Conservation (phyloP, 2,797 vertebrate genomes). For the Pagetopsis macropterus region DNA sequence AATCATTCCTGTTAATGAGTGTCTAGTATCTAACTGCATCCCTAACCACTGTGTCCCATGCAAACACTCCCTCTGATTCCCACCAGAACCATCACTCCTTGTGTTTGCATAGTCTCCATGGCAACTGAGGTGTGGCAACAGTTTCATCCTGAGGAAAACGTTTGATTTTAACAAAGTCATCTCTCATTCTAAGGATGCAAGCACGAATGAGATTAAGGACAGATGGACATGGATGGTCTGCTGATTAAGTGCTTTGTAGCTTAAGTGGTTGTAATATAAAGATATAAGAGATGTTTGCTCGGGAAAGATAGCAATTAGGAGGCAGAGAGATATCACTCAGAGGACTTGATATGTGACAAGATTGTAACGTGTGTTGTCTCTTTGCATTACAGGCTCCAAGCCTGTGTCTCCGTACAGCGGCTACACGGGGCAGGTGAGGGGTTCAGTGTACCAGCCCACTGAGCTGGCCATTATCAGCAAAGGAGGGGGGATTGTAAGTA, state of each 20-base stretch:
- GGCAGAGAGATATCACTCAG: not conserved
- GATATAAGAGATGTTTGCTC: constrained; percentile 1
- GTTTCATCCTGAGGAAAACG: constrained; percentile 35
- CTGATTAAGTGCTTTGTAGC: constrained; percentile 4
- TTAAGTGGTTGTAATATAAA: not conserved
- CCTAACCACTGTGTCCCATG: constrained; percentile 4
- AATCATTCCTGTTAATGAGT: constrained; percentile 58
- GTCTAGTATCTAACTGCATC: constrained; percentile 12
- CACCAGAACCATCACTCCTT: constrained; percentile 21
- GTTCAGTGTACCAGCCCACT: constrained; percentile 94
- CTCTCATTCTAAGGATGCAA: not conserved
- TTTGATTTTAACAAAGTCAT: not conserved
- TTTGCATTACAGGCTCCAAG: constrained; percentile 82
- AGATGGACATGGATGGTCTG: not conserved
- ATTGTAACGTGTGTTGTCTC: constrained; percentile 2
- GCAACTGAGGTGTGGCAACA: constrained; percentile 61
- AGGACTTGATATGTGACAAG: not conserved
- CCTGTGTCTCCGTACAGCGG: constrained; percentile 93
- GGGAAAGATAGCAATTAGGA: not conserved
- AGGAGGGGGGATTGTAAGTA: constrained; percentile 78
- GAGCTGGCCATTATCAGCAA: constrained; percentile 95
- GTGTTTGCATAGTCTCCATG: constrained; percentile 64
- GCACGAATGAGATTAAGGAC: constrained; percentile 7
- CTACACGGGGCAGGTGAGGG: constrained; percentile 92
- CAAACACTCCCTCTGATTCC: constrained; percentile 43